Base-by-base conservation (phyloP, 2,797 vertebrate genomes). In the Oceanodroma leucorhoa region DNA sequence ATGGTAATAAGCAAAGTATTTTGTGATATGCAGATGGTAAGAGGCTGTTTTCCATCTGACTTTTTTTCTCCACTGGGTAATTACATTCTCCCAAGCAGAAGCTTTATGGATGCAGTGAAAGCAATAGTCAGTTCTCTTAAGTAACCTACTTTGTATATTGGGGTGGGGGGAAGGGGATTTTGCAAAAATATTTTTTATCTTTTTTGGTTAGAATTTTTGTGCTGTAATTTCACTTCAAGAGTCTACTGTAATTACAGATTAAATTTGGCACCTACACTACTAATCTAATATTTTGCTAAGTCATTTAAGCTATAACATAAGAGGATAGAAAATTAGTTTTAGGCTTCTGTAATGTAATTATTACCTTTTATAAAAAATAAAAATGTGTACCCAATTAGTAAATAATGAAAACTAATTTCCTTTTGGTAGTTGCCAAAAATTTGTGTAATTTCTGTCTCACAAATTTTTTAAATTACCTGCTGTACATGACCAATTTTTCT, bases 321-420 rank as follows among this genome's bases (percentile, higher is more conserved):
- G 36, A 85, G 87, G 65, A 70, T 6, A 86, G 61, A 84, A 97
- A 94, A 96, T 84, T 71, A 70, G 45, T 87, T 92, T 85, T 78
- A 90, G 87, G 50, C 51, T 91, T 94, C 83, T 75, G 19, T 66
- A 94, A 96, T 84, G 58, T 66, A 97, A 95, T 95, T 86, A 92
- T 93, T 91, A 92, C 66, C 73, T 89, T 89, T 71, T 60, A 83
- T 64, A 17, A 36, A 69, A 89, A 90, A 34, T 3, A 38, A 53
- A 72, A 78, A 65, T 27, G 29, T 70, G 45, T 78, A 43, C 19
- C 58, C 87, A 94, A 94, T 97, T 96, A 95, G 95, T 87, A 95
- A 95, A 93, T 95, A 96, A 96, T 91, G 75, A 73, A 89, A 96
- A 95, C 76, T 94, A 89, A 95, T 96, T 95, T 92, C 20, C 67